Base-by-base conservation (phyloP, 1,140 invertebrate genomes). In the Drosophila arizonae region DNA sequence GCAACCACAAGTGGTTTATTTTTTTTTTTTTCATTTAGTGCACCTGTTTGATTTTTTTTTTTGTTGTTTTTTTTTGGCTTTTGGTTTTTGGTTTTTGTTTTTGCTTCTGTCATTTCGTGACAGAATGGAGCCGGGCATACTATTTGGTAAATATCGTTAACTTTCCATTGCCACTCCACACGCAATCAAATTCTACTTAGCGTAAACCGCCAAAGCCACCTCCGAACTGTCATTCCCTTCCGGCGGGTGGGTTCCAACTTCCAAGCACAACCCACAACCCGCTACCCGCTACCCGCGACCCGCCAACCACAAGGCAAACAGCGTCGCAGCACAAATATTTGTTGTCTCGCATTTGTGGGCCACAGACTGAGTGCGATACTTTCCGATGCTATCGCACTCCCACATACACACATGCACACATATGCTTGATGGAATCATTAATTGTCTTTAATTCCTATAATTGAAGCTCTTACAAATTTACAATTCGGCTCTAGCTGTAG, bases 1-100 rank as follows among this genome's bases (percentile, higher is more conserved):
- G 64, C 64, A 79, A 90, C 89, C 89, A 86, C 89, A 90, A 90
- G 85, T 82, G 81, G 89, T 89, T 90, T 90, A n/a, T n/a, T n/a
- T n/a, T n/a, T n/a, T n/a, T n/a, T n/a, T n/a, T n/a, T n/a, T n/a
- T 89, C 85, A 90, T 90, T 90, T 90, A 86, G 71, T 90, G 81
- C 89, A 90, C 89, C 89, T 90, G 89, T 90, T 90, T 90, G 88
- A 86, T 90, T 90, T 90, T 90, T 82, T 61, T 39, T 39, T 4
- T 70, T 13, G 13, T 10, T 39, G 0, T 39, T 10, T 41, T 41
- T 24, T 24, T 90, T 90, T 90, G 88, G 84, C 89, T 90, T 90
- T 90, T 82, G 57, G 21, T 39, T 39, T 6, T 70, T 4, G 8
- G 1, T 41, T 11, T 41, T 11, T 41, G 10, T 48, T 11, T 48